A percentile compares a stretch with the other conserved stretches of the same genome.
These are phyloP conservation scores for Tetheella fluctuosa DNA, from an alignment of 2,888 invertebrate species.

Conservation along the genomic window DNA sequence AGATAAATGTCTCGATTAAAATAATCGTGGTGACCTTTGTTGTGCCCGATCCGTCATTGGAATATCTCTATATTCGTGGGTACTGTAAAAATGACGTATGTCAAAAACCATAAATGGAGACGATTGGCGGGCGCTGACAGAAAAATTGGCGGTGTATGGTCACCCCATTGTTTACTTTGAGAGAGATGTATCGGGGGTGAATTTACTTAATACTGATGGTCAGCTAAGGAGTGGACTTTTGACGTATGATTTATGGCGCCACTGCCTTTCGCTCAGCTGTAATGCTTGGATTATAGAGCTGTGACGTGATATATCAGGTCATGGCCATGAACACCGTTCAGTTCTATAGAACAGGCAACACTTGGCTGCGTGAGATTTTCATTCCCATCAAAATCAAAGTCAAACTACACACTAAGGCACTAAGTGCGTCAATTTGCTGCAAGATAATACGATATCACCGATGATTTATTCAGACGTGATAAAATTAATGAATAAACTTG, in stretches of 20 bases:
- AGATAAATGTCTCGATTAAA: conserved; percentile 78
- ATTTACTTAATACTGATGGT: conserved; percentile 52
- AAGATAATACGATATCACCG: not conserved
- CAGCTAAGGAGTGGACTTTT: conserved; percentile 37
- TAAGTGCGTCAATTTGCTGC: too few species aligned
- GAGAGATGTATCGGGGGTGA: conserved; percentile 57
- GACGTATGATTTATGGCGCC: conserved; percentile 46
- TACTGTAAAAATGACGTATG: conserved; percentile 63
- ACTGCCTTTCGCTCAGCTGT: not conserved
- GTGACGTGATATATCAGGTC: not conserved
- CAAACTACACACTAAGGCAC: too few species aligned
- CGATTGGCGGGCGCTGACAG: conserved; percentile 58
- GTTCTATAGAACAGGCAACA: not conserved
- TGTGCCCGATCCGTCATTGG: conserved; percentile 62
- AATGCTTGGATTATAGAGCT: not conserved
- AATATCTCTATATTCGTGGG: conserved; percentile 65
- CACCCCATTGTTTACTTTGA: conserved; percentile 61
- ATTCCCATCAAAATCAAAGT: too few species aligned
- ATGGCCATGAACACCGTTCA: not conserved
- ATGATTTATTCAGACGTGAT: not conserved
- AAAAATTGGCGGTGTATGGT: conserved; percentile 57
- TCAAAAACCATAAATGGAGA: conserved; percentile 62
- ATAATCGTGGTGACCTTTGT: conserved; percentile 73
- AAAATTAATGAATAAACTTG: not conserved
- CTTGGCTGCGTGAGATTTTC: too few species aligned